Conservation (phyloP, 2,113 vertebrate genomes). For the Pyrgilauda ruficollis region DNA sequence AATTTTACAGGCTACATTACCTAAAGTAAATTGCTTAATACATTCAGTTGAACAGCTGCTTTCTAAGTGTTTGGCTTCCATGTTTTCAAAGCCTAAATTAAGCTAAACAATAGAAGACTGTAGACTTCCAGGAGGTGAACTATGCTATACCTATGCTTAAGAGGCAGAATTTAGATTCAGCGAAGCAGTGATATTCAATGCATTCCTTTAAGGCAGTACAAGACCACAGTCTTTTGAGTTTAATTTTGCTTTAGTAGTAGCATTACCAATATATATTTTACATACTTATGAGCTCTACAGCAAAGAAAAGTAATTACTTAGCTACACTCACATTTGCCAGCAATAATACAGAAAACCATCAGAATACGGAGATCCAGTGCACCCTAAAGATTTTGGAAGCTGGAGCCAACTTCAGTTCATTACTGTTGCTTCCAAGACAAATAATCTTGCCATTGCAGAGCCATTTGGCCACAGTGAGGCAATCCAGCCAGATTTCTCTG, state of each 20-base stretch:
- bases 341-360: neutral
- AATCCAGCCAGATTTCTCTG: neutral
- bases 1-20: slow-evolving; percentile 80
- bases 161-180: slow-evolving; percentile 5
- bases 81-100: slow-evolving; percentile 57
- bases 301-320: neutral
- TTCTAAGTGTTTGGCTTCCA: slow-evolving; percentile 56
- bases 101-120: neutral
- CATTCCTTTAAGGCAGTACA: neutral
- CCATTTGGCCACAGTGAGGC: neutral
- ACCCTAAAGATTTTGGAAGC: neutral
- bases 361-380: neutral
- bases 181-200: neutral
- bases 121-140: neutral
- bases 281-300: neutral
- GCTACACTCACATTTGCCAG: neutral
- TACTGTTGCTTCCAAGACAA: neutral
- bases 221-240: neutral
- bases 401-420: fast-evolving
- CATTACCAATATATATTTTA: neutral
- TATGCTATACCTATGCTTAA: neutral
- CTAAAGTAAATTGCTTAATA: slow-evolving; percentile 84
- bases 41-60: slow-evolving; percentile 74
- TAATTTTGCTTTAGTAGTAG: neutral
- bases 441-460: neutral